phyloP scores from a whole-genome alignment of 2,888 invertebrate genomes.

The Drosophila mercatorum region DNA sequence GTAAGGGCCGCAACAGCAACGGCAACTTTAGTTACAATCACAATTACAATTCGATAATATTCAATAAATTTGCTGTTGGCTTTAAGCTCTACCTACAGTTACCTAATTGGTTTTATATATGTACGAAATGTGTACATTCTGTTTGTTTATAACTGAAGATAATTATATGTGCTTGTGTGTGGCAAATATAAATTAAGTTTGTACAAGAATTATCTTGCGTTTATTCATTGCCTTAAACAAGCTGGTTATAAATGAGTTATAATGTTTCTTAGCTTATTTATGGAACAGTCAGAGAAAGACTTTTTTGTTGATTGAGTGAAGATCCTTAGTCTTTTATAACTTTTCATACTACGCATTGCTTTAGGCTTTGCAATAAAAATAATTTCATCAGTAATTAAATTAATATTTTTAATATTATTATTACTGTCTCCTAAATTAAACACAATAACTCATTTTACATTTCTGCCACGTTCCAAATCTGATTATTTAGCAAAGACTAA shows the following conservation, averaged over 20 bases:
- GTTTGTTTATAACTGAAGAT: not conserved
- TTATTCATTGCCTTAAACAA: not conserved
- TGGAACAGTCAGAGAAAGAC: not conserved
- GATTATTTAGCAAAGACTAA: conserved; percentile 39
- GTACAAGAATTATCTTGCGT: not conserved
- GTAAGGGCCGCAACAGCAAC: conserved; percentile 26
- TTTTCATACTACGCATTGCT: too few species aligned
- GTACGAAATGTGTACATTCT: conserved; percentile 9
- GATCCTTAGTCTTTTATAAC: not conserved
- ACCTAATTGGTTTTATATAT: conserved; percentile 31
- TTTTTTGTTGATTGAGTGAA: too few species aligned
- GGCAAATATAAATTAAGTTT: conserved; percentile 5
- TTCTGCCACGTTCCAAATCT: conserved; percentile 10
- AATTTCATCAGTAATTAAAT: too few species aligned
- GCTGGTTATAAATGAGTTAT: not conserved
- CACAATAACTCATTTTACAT: not conserved
- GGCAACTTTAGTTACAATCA: conserved; percentile 43
- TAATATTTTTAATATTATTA: too few species aligned
- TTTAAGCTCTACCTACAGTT: conserved; percentile 29
- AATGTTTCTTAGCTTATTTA: not conserved
- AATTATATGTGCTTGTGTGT: conserved; percentile 7
- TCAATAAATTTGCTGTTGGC: conserved; percentile 42
- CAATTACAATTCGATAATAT: conserved; percentile 42
- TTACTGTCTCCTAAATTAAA: not conserved
- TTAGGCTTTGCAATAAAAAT: too few species aligned